phyloP scores from a whole-genome alignment of 92 coral and sea anemone species.

The Ricordea florida region DNA sequence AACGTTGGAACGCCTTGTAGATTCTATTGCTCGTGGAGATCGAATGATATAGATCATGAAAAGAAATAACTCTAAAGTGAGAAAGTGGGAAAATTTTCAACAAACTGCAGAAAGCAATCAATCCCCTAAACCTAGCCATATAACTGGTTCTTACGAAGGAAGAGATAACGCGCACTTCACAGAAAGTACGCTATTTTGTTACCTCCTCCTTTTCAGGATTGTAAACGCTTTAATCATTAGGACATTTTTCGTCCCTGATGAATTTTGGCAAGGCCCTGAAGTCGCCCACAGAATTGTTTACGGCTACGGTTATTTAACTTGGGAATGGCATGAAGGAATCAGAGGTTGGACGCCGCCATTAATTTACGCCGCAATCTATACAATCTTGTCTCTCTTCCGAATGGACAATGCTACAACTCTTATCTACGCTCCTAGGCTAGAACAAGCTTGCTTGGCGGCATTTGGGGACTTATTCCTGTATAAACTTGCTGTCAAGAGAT shows the following conservation, averaged over 20 bases:
- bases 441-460: constrained; percentile 83
- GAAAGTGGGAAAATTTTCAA: no score
- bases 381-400: constrained; percentile 49
- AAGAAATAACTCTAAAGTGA: no score
- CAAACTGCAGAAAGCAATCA: no score
- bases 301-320: constrained; percentile 90
- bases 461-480: constrained; percentile 81
- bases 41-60: constrained; percentile 10
- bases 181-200: constrained; percentile 5
- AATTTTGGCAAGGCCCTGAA: constrained; percentile 99
- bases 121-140: no score
- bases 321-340: constrained; percentile 97
- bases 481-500: constrained; percentile 69
- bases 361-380: constrained; percentile 64
- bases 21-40: not conserved
- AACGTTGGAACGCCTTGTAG: constrained; percentile 23
- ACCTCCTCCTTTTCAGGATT: constrained; percentile 65
- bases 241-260: constrained; percentile 96
- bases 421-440: constrained; percentile 64
- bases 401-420: constrained; percentile 66
- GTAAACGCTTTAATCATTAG: constrained; percentile 69
- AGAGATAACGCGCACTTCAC: not conserved
- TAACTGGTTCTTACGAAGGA: not conserved
- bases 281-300: constrained; percentile 90
- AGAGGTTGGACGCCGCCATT: constrained; percentile 89